Conservation (phyloP, 2,113 vertebrate genomes). For the Crotalus viridis region DNA sequence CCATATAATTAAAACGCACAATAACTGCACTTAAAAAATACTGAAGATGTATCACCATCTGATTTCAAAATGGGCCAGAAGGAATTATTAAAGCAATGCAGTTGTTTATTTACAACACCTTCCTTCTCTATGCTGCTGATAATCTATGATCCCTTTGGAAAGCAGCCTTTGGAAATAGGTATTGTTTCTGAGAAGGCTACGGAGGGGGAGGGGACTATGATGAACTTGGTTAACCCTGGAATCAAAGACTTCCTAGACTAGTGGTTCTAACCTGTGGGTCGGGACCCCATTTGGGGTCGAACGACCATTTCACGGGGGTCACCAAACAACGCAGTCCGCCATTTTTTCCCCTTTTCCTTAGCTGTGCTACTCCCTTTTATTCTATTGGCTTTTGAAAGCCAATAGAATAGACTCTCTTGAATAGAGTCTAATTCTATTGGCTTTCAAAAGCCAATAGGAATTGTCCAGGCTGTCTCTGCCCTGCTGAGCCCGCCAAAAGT, state of each 20-base stretch:
- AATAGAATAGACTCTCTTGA: too few species aligned
- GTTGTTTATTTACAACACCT: not conserved
- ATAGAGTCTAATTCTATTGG: too few species aligned
- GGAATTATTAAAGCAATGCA: not conserved
- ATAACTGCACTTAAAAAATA: slow-evolving; percentile 9
- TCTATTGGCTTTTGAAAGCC: too few species aligned
- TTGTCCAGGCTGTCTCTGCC: too few species aligned
- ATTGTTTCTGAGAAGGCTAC: not conserved
- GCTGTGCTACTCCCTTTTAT: too few species aligned
- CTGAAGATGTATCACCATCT: not conserved
- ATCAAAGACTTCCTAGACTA: not conserved
- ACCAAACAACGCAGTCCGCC: too few species aligned
- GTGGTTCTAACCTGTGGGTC: too few species aligned
- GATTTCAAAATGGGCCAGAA: not conserved
- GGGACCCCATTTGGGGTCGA: too few species aligned
- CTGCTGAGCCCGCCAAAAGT: too few species aligned
- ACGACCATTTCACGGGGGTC: too few species aligned
- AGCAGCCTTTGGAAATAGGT: not conserved
- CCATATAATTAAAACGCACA: not conserved
- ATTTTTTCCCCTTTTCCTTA: too few species aligned
- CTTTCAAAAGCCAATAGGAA: too few species aligned
- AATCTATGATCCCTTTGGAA: not conserved
- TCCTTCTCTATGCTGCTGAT: not conserved
- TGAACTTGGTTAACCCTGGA: not conserved
- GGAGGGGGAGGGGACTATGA: not conserved